Evolutionary conservation across 2,113 vertebrate genomes (phyloP), one percentile per base, ranked within the genome.

Genomic region (Lophius piscatorius): DNA sequence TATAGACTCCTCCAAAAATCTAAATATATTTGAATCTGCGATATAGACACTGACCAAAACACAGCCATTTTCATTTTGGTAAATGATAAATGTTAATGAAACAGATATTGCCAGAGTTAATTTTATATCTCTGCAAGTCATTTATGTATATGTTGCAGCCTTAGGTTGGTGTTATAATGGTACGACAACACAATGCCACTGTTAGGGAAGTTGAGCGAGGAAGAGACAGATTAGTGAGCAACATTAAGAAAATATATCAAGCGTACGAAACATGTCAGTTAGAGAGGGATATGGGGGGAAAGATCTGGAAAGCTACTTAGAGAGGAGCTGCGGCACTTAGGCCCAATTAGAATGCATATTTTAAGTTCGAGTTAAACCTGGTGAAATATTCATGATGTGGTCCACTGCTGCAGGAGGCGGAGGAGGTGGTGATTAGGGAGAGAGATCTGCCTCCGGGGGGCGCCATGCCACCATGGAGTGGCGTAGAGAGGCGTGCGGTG

Each of bases 321-420:
- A 80, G 78, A 6, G 10, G 61, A 86, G 73, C 69, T 26, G 52
- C 29, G 63, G 72, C 84, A 84, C 84, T 88, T 86, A 88, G 77
- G 83, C 51, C 85, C 86, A 91, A 90, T 91, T 89, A 87, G 80
- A 76, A 85, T 78, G 84, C 84, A 88, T 88, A 84, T 87, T 89
- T 88, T 79, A 87, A 86, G 77, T 66, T n/a, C 56, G 77, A 90
- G 75, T 89, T 85, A 84, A 85, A 81, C 63, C 81, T 78, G 50
- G 47, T 87, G 74, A 86, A 89, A 88, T 88, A 90, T 90, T 89
- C 73, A 89, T 86, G 80, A 81, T 42, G 63, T 65, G 70, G 62
- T 72, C 75, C 81, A 22, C 39, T 62, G 75, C 67, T 73, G 75
- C 55, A 26, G 46, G n/a, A 63, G 38, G 36, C 42, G 21, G 31